These are phyloP conservation scores for Drosophila pseudoananassae DNA, from an alignment of 1,140 invertebrate genomes.

Conservation along the genomic window DNA sequence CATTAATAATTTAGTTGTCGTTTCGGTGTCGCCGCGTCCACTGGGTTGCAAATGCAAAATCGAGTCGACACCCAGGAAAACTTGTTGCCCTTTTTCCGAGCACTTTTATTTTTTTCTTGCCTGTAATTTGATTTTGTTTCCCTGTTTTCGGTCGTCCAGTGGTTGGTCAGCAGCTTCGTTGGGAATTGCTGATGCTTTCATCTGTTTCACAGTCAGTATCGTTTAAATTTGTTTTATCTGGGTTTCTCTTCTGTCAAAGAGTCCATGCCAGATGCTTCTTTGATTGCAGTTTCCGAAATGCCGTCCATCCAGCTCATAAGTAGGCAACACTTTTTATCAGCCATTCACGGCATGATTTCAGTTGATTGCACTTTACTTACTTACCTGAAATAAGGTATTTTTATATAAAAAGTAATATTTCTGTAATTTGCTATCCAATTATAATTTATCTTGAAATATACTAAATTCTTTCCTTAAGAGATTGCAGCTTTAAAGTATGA, in stretches of 20 bases:
- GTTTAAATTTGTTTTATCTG: slow-evolving; percentile 31
- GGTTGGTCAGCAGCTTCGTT: slow-evolving; percentile 44
- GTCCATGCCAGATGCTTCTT: neutral
- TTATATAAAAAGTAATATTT: too few species aligned
- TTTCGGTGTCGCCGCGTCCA: slow-evolving; percentile 36
- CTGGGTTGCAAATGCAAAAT: slow-evolving; percentile 29
- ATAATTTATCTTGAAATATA: neutral
- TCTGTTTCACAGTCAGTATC: slow-evolving; percentile 26
- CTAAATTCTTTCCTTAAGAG: neutral
- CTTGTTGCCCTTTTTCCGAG: slow-evolving; percentile 29
- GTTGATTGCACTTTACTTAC: neutral
- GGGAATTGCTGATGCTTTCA: slow-evolving; percentile 39
- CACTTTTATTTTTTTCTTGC: slow-evolving; percentile 21
- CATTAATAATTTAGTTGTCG: slow-evolving; percentile 80
- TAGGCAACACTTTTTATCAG: neutral
- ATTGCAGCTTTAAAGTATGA: neutral
- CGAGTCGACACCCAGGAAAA: slow-evolving; percentile 51
- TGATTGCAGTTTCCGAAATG: neutral
- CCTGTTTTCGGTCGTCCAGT: slow-evolving; percentile 29
- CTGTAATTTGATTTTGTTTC: slow-evolving; percentile 66
- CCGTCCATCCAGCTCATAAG: neutral
- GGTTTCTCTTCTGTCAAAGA: neutral
- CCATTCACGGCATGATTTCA: neutral
- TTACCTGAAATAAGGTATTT: too few species aligned
- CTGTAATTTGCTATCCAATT: too few species aligned